These are phyloP conservation scores for Sus cebifrons DNA, from an alignment of 2,797 vertebrate species.

Conservation along the genomic window DNA sequence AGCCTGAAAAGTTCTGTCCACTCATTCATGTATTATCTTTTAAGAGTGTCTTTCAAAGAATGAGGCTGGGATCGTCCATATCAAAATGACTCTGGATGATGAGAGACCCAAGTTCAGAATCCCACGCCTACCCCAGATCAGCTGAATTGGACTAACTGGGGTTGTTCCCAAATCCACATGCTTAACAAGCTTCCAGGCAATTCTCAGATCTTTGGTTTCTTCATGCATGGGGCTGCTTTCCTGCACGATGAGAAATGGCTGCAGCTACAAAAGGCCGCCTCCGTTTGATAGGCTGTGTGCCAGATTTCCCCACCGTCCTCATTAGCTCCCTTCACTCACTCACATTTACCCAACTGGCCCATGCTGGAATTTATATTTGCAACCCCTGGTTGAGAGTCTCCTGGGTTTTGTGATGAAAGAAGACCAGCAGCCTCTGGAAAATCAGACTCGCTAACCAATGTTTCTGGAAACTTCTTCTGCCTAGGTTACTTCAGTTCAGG, in stretches of 20 bases:
- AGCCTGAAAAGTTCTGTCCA: not conserved
- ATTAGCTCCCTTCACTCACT: not conserved
- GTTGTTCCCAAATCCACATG: not conserved
- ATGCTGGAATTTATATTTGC: not conserved
- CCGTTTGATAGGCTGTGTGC: not conserved
- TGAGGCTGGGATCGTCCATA: not conserved
- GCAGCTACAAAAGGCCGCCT: not conserved
- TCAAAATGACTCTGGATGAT: not conserved
- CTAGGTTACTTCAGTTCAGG: constrained; percentile 40
- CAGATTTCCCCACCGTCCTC: not conserved
- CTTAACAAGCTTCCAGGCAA: not conserved
- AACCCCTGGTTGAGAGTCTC: not conserved
- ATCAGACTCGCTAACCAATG: not conserved
- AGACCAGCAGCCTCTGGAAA: not conserved
- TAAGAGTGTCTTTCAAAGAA: constrained; percentile 8
- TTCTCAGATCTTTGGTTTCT: not conserved
- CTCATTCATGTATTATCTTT: not conserved
- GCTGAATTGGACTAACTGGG: not conserved
- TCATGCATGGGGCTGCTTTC: not conserved
- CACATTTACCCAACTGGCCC: not conserved
- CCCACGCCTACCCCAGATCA: not conserved
- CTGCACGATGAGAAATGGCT: not conserved
- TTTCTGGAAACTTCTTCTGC: constrained; percentile 35
- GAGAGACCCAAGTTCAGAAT: not conserved
- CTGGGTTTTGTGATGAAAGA: not conserved